Conservation (phyloP, 2,888 invertebrate species). For the Chrysomela aeneicollis region DNA sequence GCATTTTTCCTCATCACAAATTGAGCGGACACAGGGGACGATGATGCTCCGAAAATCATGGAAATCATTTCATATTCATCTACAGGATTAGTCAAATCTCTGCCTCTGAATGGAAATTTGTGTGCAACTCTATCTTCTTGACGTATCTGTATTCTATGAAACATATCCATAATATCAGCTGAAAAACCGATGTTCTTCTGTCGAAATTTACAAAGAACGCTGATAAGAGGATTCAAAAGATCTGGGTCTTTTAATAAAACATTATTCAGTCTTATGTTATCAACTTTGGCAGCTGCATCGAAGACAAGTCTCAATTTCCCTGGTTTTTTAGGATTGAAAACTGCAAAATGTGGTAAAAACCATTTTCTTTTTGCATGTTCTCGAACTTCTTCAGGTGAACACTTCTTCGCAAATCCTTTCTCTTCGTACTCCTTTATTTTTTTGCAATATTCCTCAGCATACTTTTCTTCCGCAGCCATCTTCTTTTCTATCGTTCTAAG, state of each 20-base stretch:
- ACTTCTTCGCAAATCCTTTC: not conserved
- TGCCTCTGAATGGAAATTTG: not conserved
- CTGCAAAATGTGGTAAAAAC: conserved; percentile 3
- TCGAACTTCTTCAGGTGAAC: not conserved
- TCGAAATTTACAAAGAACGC: too few species aligned
- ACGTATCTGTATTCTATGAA: not conserved
- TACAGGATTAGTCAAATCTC: not conserved
- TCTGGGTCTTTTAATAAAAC: not conserved
- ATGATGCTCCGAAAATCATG: conserved; percentile 2
- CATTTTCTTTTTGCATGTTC: not conserved
- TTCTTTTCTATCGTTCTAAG: not conserved
- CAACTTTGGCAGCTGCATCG: conserved; percentile 4
- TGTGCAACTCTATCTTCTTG: conserved; percentile 2
- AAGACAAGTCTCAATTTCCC: not conserved
- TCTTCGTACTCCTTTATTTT: not conserved
- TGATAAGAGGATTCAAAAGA: too few species aligned
- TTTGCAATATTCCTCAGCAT: not conserved
- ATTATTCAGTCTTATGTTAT: conserved; percentile 1
- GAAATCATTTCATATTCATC: conserved; percentile 8
- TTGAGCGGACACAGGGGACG: too few species aligned
- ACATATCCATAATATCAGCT: conserved; percentile 1
- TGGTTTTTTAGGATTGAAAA: not conserved
- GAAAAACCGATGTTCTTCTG: not conserved
- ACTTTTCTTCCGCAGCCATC: not conserved
- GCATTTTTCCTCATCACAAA: too few species aligned